A percentile compares a stretch with the other conserved stretches of the same genome.
phyloP scores from a whole-genome alignment of 2,888 invertebrate genomes.

The Schizotus pectinicornis region DNA sequence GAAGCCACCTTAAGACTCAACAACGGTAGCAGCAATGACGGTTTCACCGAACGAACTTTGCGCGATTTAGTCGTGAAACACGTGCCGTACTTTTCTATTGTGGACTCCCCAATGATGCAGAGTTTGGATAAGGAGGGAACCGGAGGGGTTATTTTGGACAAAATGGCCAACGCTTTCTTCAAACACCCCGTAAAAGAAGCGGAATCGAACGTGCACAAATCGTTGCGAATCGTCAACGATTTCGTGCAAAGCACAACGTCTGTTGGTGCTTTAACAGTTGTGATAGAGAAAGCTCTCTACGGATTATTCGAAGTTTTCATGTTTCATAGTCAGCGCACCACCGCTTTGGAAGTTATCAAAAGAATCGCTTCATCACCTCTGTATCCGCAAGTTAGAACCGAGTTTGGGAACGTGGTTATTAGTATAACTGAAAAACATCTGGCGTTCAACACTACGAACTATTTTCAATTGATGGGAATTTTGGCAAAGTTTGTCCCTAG shows the following conservation, averaged over 20 bases:
- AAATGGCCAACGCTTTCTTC: conserved; percentile 48
- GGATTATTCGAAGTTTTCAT: conserved; percentile 52
- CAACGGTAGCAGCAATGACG: conserved; percentile 53
- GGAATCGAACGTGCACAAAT: conserved; percentile 49
- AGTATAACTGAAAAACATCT: conserved; percentile 57
- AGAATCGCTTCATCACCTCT: conserved; percentile 41
- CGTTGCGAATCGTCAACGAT: conserved; percentile 47
- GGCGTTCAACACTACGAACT: conserved; percentile 56
- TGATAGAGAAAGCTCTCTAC: conserved; percentile 43
- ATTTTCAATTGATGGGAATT: conserved; percentile 54
- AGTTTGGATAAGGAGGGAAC: conserved; percentile 43
- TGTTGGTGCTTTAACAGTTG: conserved; percentile 33
- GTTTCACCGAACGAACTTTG: conserved; percentile 59
- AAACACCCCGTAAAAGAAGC: conserved; percentile 47
- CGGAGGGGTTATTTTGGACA: conserved; percentile 47
- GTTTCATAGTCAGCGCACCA: conserved; percentile 48
- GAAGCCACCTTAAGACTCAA: conserved; percentile 61
- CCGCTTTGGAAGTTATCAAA: conserved; percentile 47
- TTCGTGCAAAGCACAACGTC: conserved; percentile 43
- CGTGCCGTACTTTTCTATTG: conserved; percentile 48
- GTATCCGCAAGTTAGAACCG: conserved; percentile 43
- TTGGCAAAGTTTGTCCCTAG: conserved; percentile 51
- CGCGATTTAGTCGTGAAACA: conserved; percentile 59
- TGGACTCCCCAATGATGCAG: conserved; percentile 48
- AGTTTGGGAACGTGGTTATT: conserved; percentile 46